Conservation (phyloP, 1,140 invertebrate genomes). For the Drosophila subobscura region DNA sequence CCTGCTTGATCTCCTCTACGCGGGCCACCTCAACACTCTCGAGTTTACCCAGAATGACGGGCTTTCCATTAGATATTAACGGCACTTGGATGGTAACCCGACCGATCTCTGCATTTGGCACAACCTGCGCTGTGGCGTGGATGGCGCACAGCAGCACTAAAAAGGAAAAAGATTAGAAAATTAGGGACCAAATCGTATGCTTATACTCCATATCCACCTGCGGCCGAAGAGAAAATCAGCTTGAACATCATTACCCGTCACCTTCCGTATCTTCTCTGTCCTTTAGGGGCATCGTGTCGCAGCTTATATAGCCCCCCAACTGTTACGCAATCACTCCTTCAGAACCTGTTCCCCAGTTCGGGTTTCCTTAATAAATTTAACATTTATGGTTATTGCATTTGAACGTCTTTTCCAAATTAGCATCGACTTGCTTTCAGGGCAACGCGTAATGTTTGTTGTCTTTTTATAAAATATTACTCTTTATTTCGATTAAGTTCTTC, state of each 20-base stretch:
- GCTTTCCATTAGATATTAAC: conserved; percentile 69
- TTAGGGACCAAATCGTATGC: not conserved
- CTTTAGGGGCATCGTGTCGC: conserved; percentile 15
- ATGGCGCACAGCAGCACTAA: conserved; percentile 63
- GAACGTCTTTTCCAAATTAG: conserved; percentile 49
- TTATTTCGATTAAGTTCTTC: conserved; percentile 61
- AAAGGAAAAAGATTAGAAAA: conserved; percentile 1
- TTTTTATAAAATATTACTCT: conserved; percentile 66
- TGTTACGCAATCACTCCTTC: conserved; percentile 16
- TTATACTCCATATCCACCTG: conserved; percentile 39
- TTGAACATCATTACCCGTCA: conserved; percentile 57
- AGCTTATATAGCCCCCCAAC: conserved; percentile 53
- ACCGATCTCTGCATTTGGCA: conserved; percentile 70
- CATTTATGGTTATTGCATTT: conserved; percentile 49
- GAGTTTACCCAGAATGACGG: conserved; percentile 45
- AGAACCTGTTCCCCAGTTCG: conserved; percentile 52
- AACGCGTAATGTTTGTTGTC: not conserved
- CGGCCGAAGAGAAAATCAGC: conserved; percentile 55
- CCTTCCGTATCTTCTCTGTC: conserved; percentile 58
- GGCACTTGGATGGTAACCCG: conserved; percentile 68
- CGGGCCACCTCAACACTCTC: conserved; percentile 50
- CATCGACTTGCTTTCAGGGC: conserved; percentile 25
- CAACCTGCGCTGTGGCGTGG: conserved; percentile 65
- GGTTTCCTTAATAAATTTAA: conserved; percentile 60
- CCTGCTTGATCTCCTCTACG: conserved; percentile 58